Percentiles rank a stretch among this genome's conserved stretches.
Evolutionary conservation across 92 coral and sea anemone species (phyloP).

Genomic region (Palythoa grandiflora): DNA sequence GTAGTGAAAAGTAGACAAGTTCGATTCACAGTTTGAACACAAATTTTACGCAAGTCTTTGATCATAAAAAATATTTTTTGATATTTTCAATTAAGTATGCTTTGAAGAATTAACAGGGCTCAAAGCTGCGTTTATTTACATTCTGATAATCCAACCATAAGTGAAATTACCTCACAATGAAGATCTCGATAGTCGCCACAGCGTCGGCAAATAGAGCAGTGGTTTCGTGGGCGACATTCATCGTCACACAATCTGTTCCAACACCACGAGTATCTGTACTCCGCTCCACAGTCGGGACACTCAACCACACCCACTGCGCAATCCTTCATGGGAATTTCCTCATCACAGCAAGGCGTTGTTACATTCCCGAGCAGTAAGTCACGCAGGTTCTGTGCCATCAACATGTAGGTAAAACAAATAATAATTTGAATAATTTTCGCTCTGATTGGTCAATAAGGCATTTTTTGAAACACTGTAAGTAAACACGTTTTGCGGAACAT

Average conservation of each 20-base stretch:
- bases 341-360: conserved; percentile 71
- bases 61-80: no score
- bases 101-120: no score
- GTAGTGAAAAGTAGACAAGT: no score
- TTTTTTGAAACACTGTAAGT: no score
- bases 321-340: conserved; percentile 47
- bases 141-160: background rate
- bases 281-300: conserved; percentile 68
- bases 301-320: conserved; percentile 54
- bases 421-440: background rate
- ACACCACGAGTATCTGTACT: conserved; percentile 79
- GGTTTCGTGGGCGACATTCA: conserved; percentile 73
- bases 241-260: conserved; percentile 64
- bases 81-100: no score
- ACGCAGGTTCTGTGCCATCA: conserved; percentile 59
- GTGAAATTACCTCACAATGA: conserved; percentile 67
- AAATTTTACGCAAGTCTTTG: no score
- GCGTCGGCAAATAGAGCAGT: conserved; percentile 69
- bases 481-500: no score
- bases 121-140: no score
- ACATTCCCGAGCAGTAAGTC: conserved; percentile 48
- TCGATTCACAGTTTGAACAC: no score
- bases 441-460: no score
- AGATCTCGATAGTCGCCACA: conserved; percentile 85
- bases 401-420: background rate